phyloP scores from a whole-genome alignment of 2,888 invertebrate genomes.

The Mesochorus sp. region DNA sequence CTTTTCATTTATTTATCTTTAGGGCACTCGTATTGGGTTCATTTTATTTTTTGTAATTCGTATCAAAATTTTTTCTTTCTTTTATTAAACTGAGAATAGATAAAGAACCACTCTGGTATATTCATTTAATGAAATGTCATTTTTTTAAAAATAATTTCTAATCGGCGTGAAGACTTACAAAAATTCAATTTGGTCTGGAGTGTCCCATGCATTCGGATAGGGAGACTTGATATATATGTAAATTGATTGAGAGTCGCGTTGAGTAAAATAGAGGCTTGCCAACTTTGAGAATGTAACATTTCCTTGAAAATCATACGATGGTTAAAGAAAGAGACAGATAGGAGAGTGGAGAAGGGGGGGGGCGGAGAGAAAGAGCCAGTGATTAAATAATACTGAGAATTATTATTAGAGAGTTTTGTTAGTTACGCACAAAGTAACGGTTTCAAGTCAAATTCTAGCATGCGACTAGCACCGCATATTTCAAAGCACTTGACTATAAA shows the following conservation, averaged over 20 bases:
- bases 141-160: too few species aligned
- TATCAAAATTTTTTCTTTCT: too few species aligned
- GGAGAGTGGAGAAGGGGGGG: too few species aligned
- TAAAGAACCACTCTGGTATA: too few species aligned
- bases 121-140: too few species aligned
- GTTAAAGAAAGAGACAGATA: not conserved
- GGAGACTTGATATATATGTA: constrained; percentile 43
- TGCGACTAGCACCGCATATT: not conserved
- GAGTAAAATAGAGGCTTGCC: constrained; percentile 32
- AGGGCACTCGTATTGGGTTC: too few species aligned
- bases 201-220: too few species aligned
- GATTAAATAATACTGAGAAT: constrained; percentile 42
- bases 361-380: not conserved
- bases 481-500: not conserved
- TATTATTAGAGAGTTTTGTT: constrained; percentile 16
- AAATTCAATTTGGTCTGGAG: too few species aligned
- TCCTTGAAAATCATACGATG: constrained; percentile 43
- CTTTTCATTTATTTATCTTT: too few species aligned
- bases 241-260: constrained; percentile 26
- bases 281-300: constrained; percentile 29
- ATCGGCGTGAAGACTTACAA: too few species aligned
- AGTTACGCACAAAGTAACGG: not conserved
- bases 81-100: too few species aligned
- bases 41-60: too few species aligned
- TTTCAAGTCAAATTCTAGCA: not conserved